Evolutionary conservation across 2,888 invertebrate genomes (phyloP), one percentile per base, ranked within the genome.

Genomic region (Girardia tigrina): DNA sequence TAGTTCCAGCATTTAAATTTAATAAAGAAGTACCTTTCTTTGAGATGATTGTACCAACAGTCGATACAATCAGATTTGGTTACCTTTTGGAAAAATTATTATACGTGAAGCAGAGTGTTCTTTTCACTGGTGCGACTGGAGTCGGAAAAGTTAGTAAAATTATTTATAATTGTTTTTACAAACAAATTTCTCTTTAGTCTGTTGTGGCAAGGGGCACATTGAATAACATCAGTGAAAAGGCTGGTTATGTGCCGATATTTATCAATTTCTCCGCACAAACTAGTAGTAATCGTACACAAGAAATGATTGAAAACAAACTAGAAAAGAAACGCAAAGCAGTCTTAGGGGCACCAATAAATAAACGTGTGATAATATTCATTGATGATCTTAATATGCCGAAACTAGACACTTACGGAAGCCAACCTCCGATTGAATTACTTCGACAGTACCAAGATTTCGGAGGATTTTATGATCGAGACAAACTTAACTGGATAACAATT

Each of bases 251-350:
- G 27, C 90, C 92, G 0, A 88, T 90, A 0, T 88, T 90, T 78
- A 86, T 94, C 77, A 92, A 91, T 82, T 93, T 93, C 84, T 92
- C 92, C 0, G 92, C 93, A 0, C 92, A 93, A 86, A 93, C 93
- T 0, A 90, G 90, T 82, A 92, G 91, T 80, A 84, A 87, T 28
- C 87, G 91, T 28, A 92, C 91, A 0, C 85, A 89, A 86, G 90
- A 90, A 84, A 91, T 92, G 83, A 88, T 94, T 74, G 93, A 93
- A 83, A 85, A 88, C 1, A 90, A 91, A 78, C 83, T 94, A 78
- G 92, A 92, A 81, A 91, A 90, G 81, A 88, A 90, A 69, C 90
- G 90, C 79, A 89, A 89, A 78, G 90, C 88, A 28, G 87, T 90
- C 4, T 84, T 92, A 12, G 83, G 82, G 81, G 74, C 77, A 77